Evolutionary conservation across 2,888 invertebrate species (phyloP).

Genomic region (Tinea trinotella): DNA sequence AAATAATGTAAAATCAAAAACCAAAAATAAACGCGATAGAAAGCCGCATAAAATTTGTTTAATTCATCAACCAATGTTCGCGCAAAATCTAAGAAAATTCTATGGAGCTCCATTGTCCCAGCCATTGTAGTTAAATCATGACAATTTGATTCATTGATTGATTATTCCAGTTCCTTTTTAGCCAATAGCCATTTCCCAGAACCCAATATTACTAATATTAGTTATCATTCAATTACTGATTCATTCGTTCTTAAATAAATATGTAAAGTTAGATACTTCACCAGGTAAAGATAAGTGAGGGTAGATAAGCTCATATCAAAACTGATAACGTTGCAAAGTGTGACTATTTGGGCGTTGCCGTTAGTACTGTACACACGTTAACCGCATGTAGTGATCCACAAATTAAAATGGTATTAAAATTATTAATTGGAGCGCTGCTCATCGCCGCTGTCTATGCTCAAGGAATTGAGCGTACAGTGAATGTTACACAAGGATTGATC

Average conservation of each 20-base stretch:
- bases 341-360: slow-evolving; percentile 12
- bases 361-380: background rate
- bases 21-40: too few species aligned
- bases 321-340: slow-evolving; percentile 1
- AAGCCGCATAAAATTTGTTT: too few species aligned
- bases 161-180: too few species aligned
- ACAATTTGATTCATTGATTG: too few species aligned
- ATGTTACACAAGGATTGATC: slow-evolving; percentile 45
- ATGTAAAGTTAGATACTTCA: background rate
- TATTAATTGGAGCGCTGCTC: background rate
- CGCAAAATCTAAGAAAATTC: too few species aligned
- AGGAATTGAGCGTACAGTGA: slow-evolving; percentile 30
- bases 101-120: too few species aligned
- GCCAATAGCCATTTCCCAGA: background rate
- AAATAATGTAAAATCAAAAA: too few species aligned
- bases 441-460: background rate
- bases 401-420: slow-evolving; percentile 4
- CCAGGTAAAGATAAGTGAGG: background rate
- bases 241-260: slow-evolving; percentile 7
- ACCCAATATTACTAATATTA: background rate
- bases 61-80: too few species aligned
- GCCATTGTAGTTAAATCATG: too few species aligned
- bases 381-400: background rate
- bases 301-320: slow-evolving; percentile 9
- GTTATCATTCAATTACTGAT: slow-evolving; percentile 2